Base-by-base conservation (phyloP, 2,113 vertebrate genomes). In the Gila orcuttii region DNA sequence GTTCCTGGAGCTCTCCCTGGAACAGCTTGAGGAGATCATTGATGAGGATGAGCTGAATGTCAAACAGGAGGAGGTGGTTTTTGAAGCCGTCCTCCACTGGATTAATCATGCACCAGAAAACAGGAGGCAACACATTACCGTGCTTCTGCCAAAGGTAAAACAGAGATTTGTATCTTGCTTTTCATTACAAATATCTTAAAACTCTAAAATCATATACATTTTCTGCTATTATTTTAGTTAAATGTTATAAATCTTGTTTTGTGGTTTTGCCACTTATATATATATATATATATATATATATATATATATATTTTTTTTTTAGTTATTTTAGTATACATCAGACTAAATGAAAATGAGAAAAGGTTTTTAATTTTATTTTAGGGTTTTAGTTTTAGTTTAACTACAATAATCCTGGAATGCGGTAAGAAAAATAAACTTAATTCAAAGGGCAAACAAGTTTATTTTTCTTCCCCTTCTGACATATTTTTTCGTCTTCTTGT, bases 131-230 rank as follows among this genome's bases (percentile, higher is more conserved):
- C 83, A 94, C 89, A 92, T 94, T 25, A 88, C 93, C 4, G 76
- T 85, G 82, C 89, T 96, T 88, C 93, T 97, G 79, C 87, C 93
- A 62, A 95, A 96, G 94, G 95, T 96, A 47, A 55, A 13, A 8
- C 36, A 28, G 33, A 39, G 45, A 5, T 17, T 7, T 68, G 1
- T 68, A 31, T 9, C 31, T 68, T 68, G 7, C 36, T 36, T 68
- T 36, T 3, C 13, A 21, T 21, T 19, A 19, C 64, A 33, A 33
- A 68, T 68, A 19, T 68, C 6, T 19, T 33, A 68, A 33, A 33
- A 68, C 13, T 3, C 13, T 68, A 19, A 7, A 64, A 66, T 68
- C 31, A 21, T 15, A 68, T 68, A 19, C 6, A 19, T 62, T 62
- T 62, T 25, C 9, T 19, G 6, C 31, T 31, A 28, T 64, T 1